Base-by-base conservation (phyloP, 1,140 invertebrate species). In the Ridgeia piscesae region DNA sequence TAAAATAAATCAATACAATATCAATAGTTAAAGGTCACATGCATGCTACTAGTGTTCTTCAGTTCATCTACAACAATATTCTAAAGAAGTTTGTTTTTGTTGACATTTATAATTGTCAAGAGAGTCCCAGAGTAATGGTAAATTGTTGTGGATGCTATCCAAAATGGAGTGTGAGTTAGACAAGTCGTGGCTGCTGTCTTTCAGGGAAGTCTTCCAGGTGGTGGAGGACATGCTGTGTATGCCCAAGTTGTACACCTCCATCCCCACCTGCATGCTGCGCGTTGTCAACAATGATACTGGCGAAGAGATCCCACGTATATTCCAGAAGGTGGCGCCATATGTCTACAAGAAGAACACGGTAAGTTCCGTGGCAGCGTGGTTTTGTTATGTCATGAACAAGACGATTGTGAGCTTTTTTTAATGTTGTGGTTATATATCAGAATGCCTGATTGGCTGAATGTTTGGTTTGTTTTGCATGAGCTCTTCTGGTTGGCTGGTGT, bases 211-310 rank as follows among this genome's bases (percentile, higher is more conserved):
- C 34, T 96, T 96, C 93, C 94, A 94, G 93, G 95, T 95, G 11
- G 94, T 92, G 17, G 95, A 96, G 91, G 95, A 96, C 77, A 95
- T 95, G 94, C 92, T 96, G 50, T 94, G 94, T 14, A 94, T 96
- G n/a, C 95, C 95, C 14, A 95, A 95, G 92, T 92, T 96, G 34
- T 95, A 95, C 93, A 94, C 95, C 0, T 94, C 94, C 9, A 94
- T 95, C 58, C 95, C 94, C 91, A 96, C 95, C 27, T 95, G 95
- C 93, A 93, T 96, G 92, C 92, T 96, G 50, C 93, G 95, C 34
- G 96, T 96, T 11, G 94, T 96, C 50, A 95, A 96, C 94, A 96
- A 96, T 93, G 96, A 96, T 93, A 96, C 94, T 0, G 94, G 95
- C 2, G 94, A 95, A 92, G 95, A 96, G 93, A 94, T 96, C 35